A percentile compares a stretch with the other conserved stretches of the same genome.
Conservation (phyloP, 1,140 invertebrate genomes). For the Antheraea mylitta region DNA sequence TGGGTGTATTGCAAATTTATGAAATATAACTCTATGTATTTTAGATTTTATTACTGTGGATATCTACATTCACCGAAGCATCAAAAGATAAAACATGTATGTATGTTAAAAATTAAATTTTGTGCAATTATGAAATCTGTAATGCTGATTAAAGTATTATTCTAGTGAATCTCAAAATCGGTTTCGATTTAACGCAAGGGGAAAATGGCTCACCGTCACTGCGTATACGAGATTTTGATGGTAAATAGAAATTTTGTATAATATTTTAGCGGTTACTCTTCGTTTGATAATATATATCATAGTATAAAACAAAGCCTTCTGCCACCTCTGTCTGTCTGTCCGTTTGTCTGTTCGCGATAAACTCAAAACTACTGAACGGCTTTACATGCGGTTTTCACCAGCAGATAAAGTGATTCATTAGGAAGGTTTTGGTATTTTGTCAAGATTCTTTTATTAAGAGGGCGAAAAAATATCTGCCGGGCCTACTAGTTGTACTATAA, state of each 20-base stretch:
- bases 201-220: conserved; percentile 39
- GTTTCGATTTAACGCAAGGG: conserved; percentile 47
- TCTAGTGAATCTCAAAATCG: conserved; percentile 53
- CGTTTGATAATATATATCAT: too few relatives aligned
- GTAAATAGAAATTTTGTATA: conserved; percentile 22
- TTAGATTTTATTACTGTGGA: conserved; percentile 33
- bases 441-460: too few relatives aligned
- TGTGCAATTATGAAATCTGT: background rate
- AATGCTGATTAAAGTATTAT: conserved; percentile 11
- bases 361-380: too few relatives aligned
- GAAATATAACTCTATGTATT: conserved; percentile 9
- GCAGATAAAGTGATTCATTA: too few relatives aligned
- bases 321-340: too few relatives aligned
- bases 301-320: too few relatives aligned
- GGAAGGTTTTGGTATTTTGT: too few relatives aligned
- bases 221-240: conserved; percentile 44
- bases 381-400: too few relatives aligned
- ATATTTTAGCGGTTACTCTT: background rate
- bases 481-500: too few relatives aligned
- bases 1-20: conserved; percentile 2
- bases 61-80: conserved; percentile 25
- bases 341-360: too few relatives aligned
- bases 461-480: too few relatives aligned
- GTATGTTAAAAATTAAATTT: conserved; percentile 7
- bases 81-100: conserved; percentile 34